Conservation (phyloP, 2,113 vertebrate species). For the Brachyhypopomus gauderio region DNA sequence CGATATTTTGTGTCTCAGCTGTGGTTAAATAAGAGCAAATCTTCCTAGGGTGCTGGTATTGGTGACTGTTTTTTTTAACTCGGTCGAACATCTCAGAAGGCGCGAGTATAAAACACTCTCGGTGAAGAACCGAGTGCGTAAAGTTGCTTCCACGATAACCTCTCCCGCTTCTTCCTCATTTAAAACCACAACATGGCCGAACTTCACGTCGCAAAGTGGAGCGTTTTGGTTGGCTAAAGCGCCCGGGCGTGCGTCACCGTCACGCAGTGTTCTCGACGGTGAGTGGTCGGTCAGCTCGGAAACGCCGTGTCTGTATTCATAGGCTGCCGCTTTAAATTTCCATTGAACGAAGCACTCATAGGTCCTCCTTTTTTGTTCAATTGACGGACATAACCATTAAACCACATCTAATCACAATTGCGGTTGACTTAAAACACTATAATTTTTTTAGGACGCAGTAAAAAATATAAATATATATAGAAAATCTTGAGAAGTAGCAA, state of each 20-base stretch:
- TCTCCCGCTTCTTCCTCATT: slow-evolving; percentile 87
- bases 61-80: slow-evolving; percentile 48
- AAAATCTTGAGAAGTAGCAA: no score
- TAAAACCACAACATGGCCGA: slow-evolving; percentile 85
- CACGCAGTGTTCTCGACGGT: slow-evolving; percentile 45
- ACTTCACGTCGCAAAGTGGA: slow-evolving; percentile 42
- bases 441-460: no score
- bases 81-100: slow-evolving; percentile 34
- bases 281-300: slow-evolving; percentile 40
- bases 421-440: no score
- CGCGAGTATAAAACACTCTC: slow-evolving; percentile 49
- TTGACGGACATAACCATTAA: no score
- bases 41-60: neutral
- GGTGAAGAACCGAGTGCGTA: slow-evolving; percentile 56
- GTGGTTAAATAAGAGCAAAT: neutral
- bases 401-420: no score
- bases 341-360: no score
- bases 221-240: slow-evolving; percentile 65
- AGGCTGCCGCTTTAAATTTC: neutral
- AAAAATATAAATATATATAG: no score
- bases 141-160: slow-evolving; percentile 69
- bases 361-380: no score
- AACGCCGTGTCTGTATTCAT: slow-evolving; percentile 50
- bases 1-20: neutral
- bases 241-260: neutral